Conservation (phyloP, 2,113 vertebrate species). For the Brienomyrus longianalis region DNA sequence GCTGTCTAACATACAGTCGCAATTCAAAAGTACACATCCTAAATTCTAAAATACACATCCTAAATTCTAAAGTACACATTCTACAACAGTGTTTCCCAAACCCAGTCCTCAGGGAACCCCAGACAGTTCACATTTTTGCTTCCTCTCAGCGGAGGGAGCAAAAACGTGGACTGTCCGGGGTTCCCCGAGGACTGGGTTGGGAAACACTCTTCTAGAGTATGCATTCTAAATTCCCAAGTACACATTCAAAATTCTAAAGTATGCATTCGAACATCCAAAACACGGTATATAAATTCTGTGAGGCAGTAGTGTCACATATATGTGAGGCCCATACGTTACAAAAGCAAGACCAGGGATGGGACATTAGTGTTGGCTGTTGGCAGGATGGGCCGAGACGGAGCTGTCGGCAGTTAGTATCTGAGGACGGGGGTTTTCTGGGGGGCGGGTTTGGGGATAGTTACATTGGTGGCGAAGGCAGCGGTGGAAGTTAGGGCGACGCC, state of each 20-base stretch:
- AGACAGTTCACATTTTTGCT: too few relatives aligned
- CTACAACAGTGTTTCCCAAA: too few relatives aligned
- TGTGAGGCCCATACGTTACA: neutral
- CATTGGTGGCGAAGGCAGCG: conserved; percentile 63
- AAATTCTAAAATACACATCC: neutral
- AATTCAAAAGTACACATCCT: neutral
- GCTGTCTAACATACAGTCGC: neutral
- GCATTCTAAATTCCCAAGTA: neutral
- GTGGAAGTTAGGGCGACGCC: conserved; percentile 64
- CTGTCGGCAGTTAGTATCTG: neutral
- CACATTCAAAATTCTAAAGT: neutral
- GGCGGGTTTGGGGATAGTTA: conserved; percentile 69
- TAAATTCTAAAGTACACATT: neutral
- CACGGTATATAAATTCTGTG: neutral
- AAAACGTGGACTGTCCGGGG: too few relatives aligned
- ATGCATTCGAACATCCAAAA: neutral
- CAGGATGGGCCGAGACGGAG: neutral
- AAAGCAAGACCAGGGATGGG: neutral
- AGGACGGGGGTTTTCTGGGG: conserved; percentile 27
- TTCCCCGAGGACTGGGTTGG: too few relatives aligned
- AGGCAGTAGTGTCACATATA: neutral
- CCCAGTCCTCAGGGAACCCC: too few relatives aligned
- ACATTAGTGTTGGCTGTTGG: neutral
- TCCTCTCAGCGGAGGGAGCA: too few relatives aligned
- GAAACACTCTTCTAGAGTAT: neutral